Conservation (phyloP, 2,113 vertebrate species). For the Anoplopoma fimbria region DNA sequence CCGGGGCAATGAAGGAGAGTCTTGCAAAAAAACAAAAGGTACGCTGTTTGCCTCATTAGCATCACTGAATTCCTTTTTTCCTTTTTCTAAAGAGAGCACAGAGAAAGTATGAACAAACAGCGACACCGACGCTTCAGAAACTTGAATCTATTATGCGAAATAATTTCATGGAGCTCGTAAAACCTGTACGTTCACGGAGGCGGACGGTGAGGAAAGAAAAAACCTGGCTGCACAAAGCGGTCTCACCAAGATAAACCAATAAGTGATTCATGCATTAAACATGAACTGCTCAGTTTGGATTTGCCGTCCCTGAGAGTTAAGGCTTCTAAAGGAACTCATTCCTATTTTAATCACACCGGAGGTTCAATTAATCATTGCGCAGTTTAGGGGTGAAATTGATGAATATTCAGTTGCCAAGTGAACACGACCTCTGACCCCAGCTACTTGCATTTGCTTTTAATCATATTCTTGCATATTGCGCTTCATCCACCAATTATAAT, state of each 20-base stretch:
- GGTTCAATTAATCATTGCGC: constrained; percentile 79
- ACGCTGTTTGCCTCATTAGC: constrained; percentile 20
- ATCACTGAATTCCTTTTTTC: background rate
- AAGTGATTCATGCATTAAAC: constrained; percentile 76
- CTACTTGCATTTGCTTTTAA: constrained; percentile 64
- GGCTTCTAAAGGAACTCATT: constrained; percentile 74
- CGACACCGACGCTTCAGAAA: background rate
- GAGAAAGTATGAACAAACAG: background rate
- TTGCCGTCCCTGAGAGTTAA: constrained; percentile 70
- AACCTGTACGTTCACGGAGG: background rate
- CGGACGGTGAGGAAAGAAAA: constrained; percentile 17
- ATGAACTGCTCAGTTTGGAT: constrained; percentile 59
- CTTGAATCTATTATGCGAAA: background rate
- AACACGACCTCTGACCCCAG: constrained; percentile 72
- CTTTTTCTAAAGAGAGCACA: background rate
- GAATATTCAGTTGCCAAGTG: constrained; percentile 77
- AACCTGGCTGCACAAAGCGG: constrained; percentile 47
- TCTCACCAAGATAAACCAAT: constrained; percentile 70
- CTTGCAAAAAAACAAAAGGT: background rate
- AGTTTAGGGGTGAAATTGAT: constrained; percentile 78
- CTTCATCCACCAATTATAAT: constrained; percentile 25
- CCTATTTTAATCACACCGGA: constrained; percentile 80
- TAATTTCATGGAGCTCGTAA: constrained; percentile 3
- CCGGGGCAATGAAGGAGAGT: constrained; percentile 32
- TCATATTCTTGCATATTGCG: constrained; percentile 63